These are phyloP conservation scores for Mythimna vitellina DNA, from an alignment of 2,888 invertebrate species.

Conservation along the genomic window DNA sequence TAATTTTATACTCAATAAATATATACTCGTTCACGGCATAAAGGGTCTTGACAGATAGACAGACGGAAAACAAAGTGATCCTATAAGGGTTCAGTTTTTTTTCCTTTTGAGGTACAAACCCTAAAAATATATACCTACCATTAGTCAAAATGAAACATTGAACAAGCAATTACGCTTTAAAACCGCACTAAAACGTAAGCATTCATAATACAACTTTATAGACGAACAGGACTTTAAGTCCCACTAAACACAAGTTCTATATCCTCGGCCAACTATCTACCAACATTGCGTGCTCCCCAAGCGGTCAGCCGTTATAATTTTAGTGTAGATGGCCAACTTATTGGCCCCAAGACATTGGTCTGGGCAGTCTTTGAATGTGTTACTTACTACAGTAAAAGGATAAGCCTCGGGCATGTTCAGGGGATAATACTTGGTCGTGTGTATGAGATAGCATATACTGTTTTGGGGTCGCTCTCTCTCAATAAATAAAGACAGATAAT, in stretches of 20 bases:
- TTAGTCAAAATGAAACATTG: not conserved
- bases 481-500: not conserved
- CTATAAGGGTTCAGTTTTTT: no score
- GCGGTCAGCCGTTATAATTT: slow-evolving; percentile 62
- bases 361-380: slow-evolving; percentile 52
- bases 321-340: slow-evolving; percentile 62
- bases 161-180: not conserved
- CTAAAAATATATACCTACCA: no score
- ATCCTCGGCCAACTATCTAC: slow-evolving; percentile 29
- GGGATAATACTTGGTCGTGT: slow-evolving; percentile 4
- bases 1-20: no score
- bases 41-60: no score
- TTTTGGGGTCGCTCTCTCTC: not conserved
- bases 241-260: slow-evolving; percentile 37
- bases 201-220: slow-evolving; percentile 31
- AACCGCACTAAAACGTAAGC: not conserved
- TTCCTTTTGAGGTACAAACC: no score
- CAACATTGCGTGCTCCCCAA: slow-evolving; percentile 52
- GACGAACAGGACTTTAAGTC: slow-evolving; percentile 28
- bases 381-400: slow-evolving; percentile 57
- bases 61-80: no score
- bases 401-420: slow-evolving; percentile 55
- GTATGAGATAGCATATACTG: slow-evolving; percentile 24
- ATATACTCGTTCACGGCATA: no score
- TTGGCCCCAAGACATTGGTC: slow-evolving; percentile 66